phyloP scores from a whole-genome alignment of 2,797 vertebrate genomes.

The Rhabdomys pumilio region DNA sequence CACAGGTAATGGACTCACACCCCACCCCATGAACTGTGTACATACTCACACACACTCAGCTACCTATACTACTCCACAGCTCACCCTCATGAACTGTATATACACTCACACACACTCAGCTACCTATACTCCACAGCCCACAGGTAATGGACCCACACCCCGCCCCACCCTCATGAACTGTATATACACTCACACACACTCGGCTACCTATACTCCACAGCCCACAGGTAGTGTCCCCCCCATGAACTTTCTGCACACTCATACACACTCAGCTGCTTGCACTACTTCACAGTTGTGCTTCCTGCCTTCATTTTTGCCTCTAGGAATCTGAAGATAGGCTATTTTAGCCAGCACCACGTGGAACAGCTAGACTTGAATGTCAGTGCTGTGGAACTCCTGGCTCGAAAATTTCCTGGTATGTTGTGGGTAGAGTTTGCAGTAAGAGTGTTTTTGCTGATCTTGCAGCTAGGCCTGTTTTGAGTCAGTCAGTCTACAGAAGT shows the following conservation, averaged over 20 bases:
- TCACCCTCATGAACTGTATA: accelerated
- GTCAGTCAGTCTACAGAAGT: neutral
- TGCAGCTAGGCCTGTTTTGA: neutral
- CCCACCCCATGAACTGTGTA: too few relatives aligned
- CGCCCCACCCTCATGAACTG: too few relatives aligned
- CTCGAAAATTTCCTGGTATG: conserved; percentile 96
- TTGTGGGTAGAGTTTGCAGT: neutral
- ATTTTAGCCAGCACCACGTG: conserved; percentile 98
- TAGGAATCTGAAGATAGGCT: conserved; percentile 98
- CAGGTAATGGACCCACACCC: too few relatives aligned
- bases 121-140: neutral
- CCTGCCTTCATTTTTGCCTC: neutral
- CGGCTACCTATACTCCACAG: neutral
- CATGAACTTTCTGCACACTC: accelerated
- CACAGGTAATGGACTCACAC: conserved; percentile 92
- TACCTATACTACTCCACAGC: too few relatives aligned
- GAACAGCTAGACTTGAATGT: conserved; percentile 98
- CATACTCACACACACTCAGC: neutral
- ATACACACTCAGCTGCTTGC: too few relatives aligned
- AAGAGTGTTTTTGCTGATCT: neutral
- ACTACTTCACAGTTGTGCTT: neutral
- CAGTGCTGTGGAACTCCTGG: conserved; percentile 95
- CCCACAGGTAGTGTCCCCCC: too few relatives aligned
- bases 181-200: accelerated
- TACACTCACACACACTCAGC: too few relatives aligned